Percentiles rank a stretch among this genome's conserved stretches.
Conservation (phyloP, 2,113 vertebrate species). For the Podiceps cristatus region DNA sequence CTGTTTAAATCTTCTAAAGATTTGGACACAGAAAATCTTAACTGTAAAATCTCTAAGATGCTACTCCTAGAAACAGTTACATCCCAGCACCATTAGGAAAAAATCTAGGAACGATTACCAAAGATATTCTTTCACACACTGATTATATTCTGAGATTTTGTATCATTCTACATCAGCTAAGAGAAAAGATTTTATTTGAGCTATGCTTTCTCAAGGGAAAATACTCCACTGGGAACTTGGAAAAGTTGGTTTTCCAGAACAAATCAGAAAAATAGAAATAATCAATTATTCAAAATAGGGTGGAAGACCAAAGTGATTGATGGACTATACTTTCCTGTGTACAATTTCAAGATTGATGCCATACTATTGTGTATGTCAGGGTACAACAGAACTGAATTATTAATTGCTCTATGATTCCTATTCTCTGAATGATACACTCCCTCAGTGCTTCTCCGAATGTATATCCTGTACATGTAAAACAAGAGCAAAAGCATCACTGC, state of each 20-base stretch:
- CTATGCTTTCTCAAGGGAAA: background rate
- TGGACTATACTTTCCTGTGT: background rate
- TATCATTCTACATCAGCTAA: background rate
- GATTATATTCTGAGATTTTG: background rate
- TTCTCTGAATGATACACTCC: constrained; percentile 22
- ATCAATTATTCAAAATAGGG: constrained; percentile 18
- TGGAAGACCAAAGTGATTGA: constrained; percentile 15
- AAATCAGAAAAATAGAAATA: constrained; percentile 25
- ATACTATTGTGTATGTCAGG: background rate
- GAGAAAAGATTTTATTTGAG: background rate
- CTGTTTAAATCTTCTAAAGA: background rate
- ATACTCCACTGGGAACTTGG: background rate
- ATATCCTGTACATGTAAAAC: constrained; percentile 20
- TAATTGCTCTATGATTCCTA: constrained; percentile 38
- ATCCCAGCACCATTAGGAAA: background rate
- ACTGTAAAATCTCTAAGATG: background rate
- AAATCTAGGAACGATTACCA: background rate
- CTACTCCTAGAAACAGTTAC: background rate
- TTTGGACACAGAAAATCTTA: background rate
- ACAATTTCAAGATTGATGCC: constrained; percentile 4
- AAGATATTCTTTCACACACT: background rate
- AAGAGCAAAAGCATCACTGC: background rate
- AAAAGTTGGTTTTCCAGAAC: background rate
- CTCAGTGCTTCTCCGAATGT: constrained; percentile 13
- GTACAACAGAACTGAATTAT: constrained; percentile 58